Percentiles rank a stretch among this genome's conserved stretches.
These are phyloP conservation scores for Drosophila chauvacae DNA, from an alignment of 1,140 invertebrate genomes.

Conservation along the genomic window DNA sequence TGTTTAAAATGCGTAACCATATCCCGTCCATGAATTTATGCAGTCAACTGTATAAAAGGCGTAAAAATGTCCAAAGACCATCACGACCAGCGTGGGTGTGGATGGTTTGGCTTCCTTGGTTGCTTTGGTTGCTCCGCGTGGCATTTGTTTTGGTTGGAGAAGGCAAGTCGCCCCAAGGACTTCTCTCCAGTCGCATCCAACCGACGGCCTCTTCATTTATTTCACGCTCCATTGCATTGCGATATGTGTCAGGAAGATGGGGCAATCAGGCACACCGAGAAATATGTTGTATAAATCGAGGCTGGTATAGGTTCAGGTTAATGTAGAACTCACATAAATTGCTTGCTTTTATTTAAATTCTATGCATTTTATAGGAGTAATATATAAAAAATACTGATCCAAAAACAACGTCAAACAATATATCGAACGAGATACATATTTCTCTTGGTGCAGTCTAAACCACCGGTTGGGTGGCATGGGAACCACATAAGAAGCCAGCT, in stretches of 20 bases:
- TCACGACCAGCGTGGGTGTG: conserved; percentile 20
- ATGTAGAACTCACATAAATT: too few species aligned
- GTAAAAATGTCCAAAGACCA: conserved; percentile 67
- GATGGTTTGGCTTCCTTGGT: neutral
- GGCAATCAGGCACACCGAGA: conserved; percentile 61
- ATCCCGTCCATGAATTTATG: conserved; percentile 63
- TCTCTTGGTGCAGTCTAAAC: neutral
- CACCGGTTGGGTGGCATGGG: neutral
- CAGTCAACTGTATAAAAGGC: conserved; percentile 77
- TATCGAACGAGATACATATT: neutral
- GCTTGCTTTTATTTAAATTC: neutral
- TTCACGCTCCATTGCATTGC: conserved; percentile 75
- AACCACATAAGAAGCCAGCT: conserved; percentile 19
- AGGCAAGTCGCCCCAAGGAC: conserved; percentile 19
- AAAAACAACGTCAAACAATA: too few species aligned
- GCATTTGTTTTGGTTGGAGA: conserved; percentile 44
- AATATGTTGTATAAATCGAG: neutral
- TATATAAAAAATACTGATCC: neutral
- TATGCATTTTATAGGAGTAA: neutral
- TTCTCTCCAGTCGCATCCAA: conserved; percentile 12
- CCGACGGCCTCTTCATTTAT: conserved; percentile 65
- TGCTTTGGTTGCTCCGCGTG: conserved; percentile 4
- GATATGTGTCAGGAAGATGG: conserved; percentile 64
- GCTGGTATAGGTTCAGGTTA: too few species aligned
- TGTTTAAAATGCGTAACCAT: conserved; percentile 74